Conservation (phyloP, 2,888 invertebrate species). For the Eledone cirrhosa region DNA sequence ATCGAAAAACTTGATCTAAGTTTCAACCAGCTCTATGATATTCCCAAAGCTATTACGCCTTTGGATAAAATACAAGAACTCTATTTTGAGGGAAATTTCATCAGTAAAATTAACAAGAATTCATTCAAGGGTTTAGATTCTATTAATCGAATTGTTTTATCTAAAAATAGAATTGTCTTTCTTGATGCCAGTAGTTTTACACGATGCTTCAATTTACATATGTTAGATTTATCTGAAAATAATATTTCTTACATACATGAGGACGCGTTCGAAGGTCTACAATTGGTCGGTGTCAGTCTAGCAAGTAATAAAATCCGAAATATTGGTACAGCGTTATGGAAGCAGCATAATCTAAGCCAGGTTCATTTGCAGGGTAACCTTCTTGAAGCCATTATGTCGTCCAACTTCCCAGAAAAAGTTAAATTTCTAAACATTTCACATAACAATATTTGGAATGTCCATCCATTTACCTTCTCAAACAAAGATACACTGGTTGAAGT, state of each 20-base stretch:
- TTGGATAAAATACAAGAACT: neutral
- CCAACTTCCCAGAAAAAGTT: conserved; percentile 13
- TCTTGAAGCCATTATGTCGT: conserved; percentile 8
- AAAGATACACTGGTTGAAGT: conserved; percentile 12
- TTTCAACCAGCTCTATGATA: neutral
- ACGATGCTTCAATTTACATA: neutral
- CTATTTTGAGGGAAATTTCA: conserved; percentile 17
- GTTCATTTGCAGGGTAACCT: conserved; percentile 16
- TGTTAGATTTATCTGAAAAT: conserved; percentile 5
- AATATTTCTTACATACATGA: conserved; percentile 18
- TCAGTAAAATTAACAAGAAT: conserved; percentile 5
- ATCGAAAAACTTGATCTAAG: conserved; percentile 21
- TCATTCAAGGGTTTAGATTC: conserved; percentile 13
- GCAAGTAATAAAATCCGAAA: conserved; percentile 3
- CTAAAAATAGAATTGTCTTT: neutral
- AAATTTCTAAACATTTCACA: conserved; percentile 17
- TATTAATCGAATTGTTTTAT: conserved; percentile 1
- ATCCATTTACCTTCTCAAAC: conserved; percentile 20
- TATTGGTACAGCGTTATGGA: conserved; percentile 18
- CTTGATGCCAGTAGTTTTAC: conserved; percentile 7
- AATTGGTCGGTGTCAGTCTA: conserved; percentile 18
- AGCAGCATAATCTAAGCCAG: conserved; percentile 19
- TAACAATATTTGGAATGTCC: neutral
- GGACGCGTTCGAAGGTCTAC: conserved; percentile 26
- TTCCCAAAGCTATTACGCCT: conserved; percentile 10